Evolutionary conservation across 2,797 vertebrate genomes (phyloP).

Genomic region (Molossus alvarezi): DNA sequence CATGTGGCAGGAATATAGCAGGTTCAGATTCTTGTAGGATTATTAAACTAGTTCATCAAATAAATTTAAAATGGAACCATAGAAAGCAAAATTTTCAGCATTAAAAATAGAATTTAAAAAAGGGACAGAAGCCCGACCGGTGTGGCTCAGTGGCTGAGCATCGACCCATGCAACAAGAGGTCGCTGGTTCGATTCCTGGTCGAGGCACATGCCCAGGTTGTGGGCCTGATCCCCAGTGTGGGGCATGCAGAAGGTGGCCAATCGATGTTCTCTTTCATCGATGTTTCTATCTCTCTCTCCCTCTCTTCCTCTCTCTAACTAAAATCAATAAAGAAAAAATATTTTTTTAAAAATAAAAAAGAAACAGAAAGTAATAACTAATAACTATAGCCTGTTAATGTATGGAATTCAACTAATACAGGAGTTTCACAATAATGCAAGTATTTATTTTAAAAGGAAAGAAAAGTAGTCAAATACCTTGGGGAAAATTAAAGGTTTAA

Average conservation of each 20-base stretch:
- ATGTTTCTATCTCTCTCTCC: too few relatives aligned
- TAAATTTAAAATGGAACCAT: neutral
- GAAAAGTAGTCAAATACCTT: neutral
- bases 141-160: too few relatives aligned
- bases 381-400: neutral
- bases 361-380: conserved; percentile 28
- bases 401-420: neutral
- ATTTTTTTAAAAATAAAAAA: too few relatives aligned
- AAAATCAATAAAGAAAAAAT: too few relatives aligned
- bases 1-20: accelerated
- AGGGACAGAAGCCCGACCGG: too few relatives aligned
- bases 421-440: neutral
- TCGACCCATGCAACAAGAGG: too few relatives aligned
- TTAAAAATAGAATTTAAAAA: conserved; percentile 35
- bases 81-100: neutral
- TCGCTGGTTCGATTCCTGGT: too few relatives aligned
- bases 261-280: too few relatives aligned
- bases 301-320: too few relatives aligned
- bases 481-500: conserved; percentile 27
- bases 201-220: too few relatives aligned
- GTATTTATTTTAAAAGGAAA: conserved; percentile 7
- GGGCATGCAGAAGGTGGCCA: too few relatives aligned
- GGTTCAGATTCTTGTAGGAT: neutral
- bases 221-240: too few relatives aligned
- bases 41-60: neutral